These are phyloP conservation scores for Elachura formosa DNA, from an alignment of 2,113 vertebrate genomes.

Conservation along the genomic window DNA sequence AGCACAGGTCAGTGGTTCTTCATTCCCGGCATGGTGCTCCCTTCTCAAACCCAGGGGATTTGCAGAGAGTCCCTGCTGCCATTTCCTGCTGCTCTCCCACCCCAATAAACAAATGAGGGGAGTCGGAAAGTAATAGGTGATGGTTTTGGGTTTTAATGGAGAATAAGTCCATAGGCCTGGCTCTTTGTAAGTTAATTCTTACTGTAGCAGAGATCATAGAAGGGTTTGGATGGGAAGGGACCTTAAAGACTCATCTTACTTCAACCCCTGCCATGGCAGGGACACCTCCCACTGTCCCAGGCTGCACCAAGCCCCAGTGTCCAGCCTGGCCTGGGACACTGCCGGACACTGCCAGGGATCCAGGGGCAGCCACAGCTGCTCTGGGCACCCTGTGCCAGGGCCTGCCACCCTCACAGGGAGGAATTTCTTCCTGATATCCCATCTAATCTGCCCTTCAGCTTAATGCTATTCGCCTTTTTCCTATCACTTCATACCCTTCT, in stretches of 20 bases:
- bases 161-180: not conserved
- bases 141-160: not conserved
- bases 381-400: not conserved
- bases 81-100: not conserved
- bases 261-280: not conserved
- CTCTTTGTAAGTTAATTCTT: not conserved
- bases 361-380: not conserved
- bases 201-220: not conserved
- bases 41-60: not conserved
- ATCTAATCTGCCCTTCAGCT: not conserved
- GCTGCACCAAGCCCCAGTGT: accelerated
- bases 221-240: not conserved
- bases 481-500: no score
- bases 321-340: not conserved
- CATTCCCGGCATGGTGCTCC: not conserved
- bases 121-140: not conserved
- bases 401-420: not conserved
- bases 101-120: not conserved
- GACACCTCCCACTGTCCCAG: not conserved
- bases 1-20: slow-evolving; percentile 78
- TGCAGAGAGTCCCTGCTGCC: not conserved
- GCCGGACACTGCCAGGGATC: accelerated
- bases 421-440: not conserved
- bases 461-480: no score
- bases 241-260: not conserved